These are phyloP conservation scores for Pardosa pseudoannulata DNA, from an alignment of 2,888 invertebrate species.

Conservation along the genomic window DNA sequence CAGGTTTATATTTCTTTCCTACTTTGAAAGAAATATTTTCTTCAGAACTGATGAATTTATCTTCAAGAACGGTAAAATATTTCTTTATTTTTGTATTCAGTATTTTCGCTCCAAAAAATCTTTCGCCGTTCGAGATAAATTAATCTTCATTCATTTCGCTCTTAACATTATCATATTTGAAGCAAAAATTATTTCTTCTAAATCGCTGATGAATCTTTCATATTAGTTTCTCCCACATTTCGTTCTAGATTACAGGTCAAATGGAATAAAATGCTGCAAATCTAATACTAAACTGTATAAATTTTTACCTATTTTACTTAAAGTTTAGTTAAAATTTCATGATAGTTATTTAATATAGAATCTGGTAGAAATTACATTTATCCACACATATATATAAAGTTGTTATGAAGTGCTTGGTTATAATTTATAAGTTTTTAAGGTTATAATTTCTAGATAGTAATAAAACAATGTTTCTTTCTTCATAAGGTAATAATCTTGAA, in stretches of 20 bases:
- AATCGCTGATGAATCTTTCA: neutral
- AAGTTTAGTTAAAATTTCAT: too few relatives aligned
- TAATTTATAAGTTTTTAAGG: too few relatives aligned
- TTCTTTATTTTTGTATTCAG: neutral
- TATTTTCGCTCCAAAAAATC: neutral
- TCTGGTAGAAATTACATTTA: too few relatives aligned
- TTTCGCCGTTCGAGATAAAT: neutral
- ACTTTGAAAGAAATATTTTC: neutral
- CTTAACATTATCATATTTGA: neutral
- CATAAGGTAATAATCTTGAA: too few relatives aligned
- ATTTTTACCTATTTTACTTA: too few relatives aligned
- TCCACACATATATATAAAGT: too few relatives aligned
- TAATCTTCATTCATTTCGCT: neutral
- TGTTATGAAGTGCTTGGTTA: too few relatives aligned
- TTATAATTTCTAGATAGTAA: too few relatives aligned
- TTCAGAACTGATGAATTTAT: neutral
- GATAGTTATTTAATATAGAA: too few relatives aligned
- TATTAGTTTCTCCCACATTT: neutral
- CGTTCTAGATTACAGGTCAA: neutral
- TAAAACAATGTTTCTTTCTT: too few relatives aligned
- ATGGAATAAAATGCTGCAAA: too few relatives aligned
- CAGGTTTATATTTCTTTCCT: neutral
- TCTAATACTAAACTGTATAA: too few relatives aligned
- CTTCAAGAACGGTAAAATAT: neutral
- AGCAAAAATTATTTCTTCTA: neutral